Percentiles rank a stretch among this genome's conserved stretches.
These are phyloP conservation scores for Oreotragus oreotragus DNA, from an alignment of 2,113 vertebrate genomes.

Conservation along the genomic window DNA sequence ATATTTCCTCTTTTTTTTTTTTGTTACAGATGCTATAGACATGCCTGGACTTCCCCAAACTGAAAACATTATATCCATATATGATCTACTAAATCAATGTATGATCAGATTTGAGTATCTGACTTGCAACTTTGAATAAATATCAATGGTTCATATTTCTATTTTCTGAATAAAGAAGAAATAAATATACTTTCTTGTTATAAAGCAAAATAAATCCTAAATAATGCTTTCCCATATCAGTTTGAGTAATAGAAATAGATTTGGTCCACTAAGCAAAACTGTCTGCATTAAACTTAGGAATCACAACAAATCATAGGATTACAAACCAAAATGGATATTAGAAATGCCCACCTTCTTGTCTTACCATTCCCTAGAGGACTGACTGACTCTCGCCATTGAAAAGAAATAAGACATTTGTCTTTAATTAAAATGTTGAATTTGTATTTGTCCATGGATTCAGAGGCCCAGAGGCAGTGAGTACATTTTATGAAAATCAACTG, in stretches of 20 bases:
- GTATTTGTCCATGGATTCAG: not conserved
- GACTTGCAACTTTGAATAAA: not conserved
- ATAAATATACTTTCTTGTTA: not conserved
- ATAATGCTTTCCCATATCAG: not conserved
- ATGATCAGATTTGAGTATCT: not conserved
- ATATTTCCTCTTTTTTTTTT: not conserved
- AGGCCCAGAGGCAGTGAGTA: not conserved
- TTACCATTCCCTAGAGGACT: not conserved
- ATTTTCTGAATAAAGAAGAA: constrained; percentile 39
- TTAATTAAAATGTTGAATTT: constrained; percentile 20
- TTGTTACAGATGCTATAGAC: not conserved
- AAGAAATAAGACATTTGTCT: not conserved
- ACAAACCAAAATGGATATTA: not conserved
- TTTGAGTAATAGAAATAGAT: not conserved
- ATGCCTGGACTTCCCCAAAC: not conserved
- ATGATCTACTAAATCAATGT: not conserved
- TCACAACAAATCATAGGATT: not conserved
- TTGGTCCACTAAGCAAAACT: not conserved
- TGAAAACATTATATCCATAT: not conserved
- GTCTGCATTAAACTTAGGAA: not conserved
- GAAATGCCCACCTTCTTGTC: not conserved
- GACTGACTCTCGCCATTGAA: not conserved
- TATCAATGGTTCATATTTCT: not conserved
- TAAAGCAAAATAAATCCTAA: not conserved
- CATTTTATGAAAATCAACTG: constrained; percentile 27